Evolutionary conservation across 2,888 invertebrate genomes (phyloP).

Genomic region (Phania funesta): DNA sequence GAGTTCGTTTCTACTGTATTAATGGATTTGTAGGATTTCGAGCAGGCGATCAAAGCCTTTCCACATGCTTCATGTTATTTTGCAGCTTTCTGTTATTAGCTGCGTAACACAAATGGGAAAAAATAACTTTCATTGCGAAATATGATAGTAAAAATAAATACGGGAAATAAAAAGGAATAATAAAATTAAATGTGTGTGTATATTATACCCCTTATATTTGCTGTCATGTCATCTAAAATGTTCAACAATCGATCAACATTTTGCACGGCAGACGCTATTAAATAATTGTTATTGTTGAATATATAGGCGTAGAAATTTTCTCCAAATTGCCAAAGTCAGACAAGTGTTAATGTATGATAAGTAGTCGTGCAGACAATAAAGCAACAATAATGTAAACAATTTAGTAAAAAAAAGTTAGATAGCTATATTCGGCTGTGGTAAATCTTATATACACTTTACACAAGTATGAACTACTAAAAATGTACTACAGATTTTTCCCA

Average conservation of each 20-base stretch:
- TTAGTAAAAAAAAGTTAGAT: not conserved
- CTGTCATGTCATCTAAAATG: conserved; percentile 66
- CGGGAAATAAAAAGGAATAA: not conserved
- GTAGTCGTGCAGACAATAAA: conserved; percentile 60
- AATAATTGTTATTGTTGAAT: conserved; percentile 36
- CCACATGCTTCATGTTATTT: too few species aligned
- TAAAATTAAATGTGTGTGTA: too few species aligned
- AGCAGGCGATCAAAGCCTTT: too few species aligned
- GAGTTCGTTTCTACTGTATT: too few species aligned
- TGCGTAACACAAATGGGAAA: too few species aligned
- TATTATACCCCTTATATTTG: not conserved
- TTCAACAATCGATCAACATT: conserved; percentile 76
- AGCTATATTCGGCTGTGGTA: too few species aligned
- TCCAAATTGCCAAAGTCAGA: conserved; percentile 40
- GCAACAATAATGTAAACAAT: conserved; percentile 39
- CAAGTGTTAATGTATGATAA: conserved; percentile 34
- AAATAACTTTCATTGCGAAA: too few species aligned
- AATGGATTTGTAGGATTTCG: too few species aligned
- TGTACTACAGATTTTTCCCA: too few species aligned
- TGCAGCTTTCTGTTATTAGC: too few species aligned
- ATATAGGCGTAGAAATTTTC: conserved; percentile 1
- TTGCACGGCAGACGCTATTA: conserved; percentile 25
- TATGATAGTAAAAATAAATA: not conserved
- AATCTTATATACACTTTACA: too few species aligned
- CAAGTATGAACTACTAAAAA: too few species aligned